A percentile compares a stretch with the other conserved stretches of the same genome.
Evolutionary conservation across 2,888 invertebrate genomes (phyloP).

Genomic region (Caenorhabditis doughertyi): DNA sequence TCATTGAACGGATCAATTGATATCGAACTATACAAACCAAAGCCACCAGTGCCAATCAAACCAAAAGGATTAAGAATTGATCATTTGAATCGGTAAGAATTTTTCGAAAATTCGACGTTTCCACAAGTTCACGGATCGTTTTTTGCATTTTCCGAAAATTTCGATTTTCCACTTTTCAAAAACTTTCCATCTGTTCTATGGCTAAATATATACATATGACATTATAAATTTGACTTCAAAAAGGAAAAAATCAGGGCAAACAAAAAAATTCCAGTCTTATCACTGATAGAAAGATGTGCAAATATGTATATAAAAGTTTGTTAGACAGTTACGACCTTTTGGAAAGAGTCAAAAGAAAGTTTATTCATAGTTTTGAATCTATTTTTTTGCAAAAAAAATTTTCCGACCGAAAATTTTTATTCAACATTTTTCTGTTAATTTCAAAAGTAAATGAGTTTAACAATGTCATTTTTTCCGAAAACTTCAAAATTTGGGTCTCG

Average conservation of each 20-base stretch:
- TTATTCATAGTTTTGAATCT: neutral
- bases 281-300: conserved; percentile 4
- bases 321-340: conserved; percentile 22
- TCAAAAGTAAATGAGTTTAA: too few species aligned
- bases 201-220: too few species aligned
- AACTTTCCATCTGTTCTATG: too few species aligned
- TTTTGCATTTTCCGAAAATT: too few species aligned
- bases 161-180: too few species aligned
- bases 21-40: conserved; percentile 58
- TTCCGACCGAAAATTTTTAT: neutral
- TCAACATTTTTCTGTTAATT: too few species aligned
- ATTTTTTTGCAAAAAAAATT: too few species aligned
- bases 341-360: neutral
- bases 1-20: conserved; percentile 54
- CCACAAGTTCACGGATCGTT: too few species aligned
- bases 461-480: too few species aligned
- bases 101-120: too few species aligned
- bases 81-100: conserved; percentile 71
- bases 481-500: neutral
- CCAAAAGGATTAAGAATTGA: conserved; percentile 73
- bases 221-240: too few species aligned
- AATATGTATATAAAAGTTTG: neutral
- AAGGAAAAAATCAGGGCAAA: neutral
- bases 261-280: conserved; percentile 21
- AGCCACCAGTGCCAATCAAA: conserved; percentile 72